phyloP scores from a whole-genome alignment of 2,888 invertebrate genomes.

The Xestia ashworthii region DNA sequence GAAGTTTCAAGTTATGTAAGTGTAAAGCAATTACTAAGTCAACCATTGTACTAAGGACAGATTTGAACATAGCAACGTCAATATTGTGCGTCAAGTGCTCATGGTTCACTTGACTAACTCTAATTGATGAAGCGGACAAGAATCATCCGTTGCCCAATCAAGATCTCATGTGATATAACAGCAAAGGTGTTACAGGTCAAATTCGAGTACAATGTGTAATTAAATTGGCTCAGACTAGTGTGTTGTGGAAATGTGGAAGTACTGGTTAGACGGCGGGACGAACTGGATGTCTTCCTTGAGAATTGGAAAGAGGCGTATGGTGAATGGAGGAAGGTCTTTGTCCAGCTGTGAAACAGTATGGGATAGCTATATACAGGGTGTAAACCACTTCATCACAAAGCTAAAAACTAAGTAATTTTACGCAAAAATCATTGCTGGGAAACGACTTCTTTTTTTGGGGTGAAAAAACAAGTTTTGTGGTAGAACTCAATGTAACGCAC shows the following conservation, averaged over 20 bases:
- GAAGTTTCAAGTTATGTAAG: background rate
- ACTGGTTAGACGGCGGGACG: background rate
- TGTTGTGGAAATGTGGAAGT: background rate
- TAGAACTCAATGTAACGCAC: too few relatives aligned
- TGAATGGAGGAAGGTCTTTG: too few relatives aligned
- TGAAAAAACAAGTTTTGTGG: too few relatives aligned
- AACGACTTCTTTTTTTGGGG: too few relatives aligned
- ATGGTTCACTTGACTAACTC: constrained; percentile 4
- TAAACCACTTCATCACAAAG: too few relatives aligned
- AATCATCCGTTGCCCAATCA: constrained; percentile 26
- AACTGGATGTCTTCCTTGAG: too few relatives aligned
- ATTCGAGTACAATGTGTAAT: constrained; percentile 7
- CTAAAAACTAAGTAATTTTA: too few relatives aligned
- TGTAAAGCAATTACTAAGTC: background rate
- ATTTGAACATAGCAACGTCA: constrained; percentile 5
- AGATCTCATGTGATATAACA: constrained; percentile 15
- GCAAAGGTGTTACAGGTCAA: background rate
- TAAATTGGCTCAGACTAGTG: background rate
- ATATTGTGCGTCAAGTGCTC: constrained; percentile 21
- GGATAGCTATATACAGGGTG: too few relatives aligned
- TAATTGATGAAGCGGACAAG: constrained; percentile 32
- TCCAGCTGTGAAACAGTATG: too few relatives aligned
- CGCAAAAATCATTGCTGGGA: too few relatives aligned
- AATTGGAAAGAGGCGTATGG: too few relatives aligned
- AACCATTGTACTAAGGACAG: background rate